Percentiles rank a stretch among this genome's conserved stretches.
phyloP scores from a whole-genome alignment of 2,113 vertebrate species.

The Sceloporus undulatus region DNA sequence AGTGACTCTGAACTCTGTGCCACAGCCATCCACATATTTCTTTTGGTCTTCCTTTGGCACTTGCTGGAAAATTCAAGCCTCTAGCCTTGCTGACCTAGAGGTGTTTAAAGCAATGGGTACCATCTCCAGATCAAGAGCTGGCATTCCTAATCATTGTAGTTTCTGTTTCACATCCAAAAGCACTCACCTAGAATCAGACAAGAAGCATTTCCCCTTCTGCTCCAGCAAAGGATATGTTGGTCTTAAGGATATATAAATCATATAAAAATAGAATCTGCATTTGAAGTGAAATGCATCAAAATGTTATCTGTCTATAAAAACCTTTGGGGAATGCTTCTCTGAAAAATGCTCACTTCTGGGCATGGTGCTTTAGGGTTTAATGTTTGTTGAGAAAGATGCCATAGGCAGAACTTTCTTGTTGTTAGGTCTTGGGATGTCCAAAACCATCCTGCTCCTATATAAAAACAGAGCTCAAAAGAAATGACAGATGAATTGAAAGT shows the following conservation, averaged over 20 bases:
- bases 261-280: conserved; percentile 45
- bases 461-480: not conserved
- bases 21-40: not conserved
- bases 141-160: not conserved
- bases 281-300: conserved; percentile 54
- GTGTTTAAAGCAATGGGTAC: not conserved
- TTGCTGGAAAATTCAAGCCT: no score
- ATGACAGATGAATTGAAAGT: conserved; percentile 1
- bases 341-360: conserved; percentile 6
- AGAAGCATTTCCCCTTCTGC: not conserved
- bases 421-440: conserved; percentile 14
- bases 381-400: not conserved
- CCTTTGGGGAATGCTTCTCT: conserved; percentile 28
- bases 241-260: conserved; percentile 17
- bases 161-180: not conserved
- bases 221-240: conserved; percentile 8
- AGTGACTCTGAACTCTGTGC: not conserved
- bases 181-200: not conserved
- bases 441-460: conserved; percentile 8
- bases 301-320: conserved; percentile 32
- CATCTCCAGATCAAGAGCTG: not conserved
- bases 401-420: conserved; percentile 5
- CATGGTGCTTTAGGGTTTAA: not conserved
- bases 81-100: not conserved
- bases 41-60: not conserved